A percentile compares a stretch with the other conserved stretches of the same genome.
Conservation (phyloP, 2,797 vertebrate species). For the Sitta carolinensis region DNA sequence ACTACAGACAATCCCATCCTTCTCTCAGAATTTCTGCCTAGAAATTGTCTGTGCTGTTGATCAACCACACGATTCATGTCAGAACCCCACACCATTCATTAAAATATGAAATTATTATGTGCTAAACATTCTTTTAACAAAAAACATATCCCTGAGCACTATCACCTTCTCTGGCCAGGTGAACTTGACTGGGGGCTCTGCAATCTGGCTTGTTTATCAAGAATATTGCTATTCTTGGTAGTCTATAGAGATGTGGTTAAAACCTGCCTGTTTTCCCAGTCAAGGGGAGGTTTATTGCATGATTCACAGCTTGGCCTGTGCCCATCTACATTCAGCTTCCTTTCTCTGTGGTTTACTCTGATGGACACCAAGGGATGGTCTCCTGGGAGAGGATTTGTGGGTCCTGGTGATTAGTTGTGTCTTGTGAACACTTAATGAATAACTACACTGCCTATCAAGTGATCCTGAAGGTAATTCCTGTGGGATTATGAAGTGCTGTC, state of each 20-base stretch:
- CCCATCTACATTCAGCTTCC: neutral
- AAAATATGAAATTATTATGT: neutral
- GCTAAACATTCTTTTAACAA: neutral
- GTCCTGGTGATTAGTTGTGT: neutral
- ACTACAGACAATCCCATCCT: neutral
- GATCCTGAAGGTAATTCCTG: conserved; percentile 19
- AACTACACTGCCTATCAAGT: neutral
- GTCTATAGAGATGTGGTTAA: neutral
- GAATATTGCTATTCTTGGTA: neutral
- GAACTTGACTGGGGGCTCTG: neutral
- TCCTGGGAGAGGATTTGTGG: neutral
- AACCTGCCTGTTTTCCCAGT: neutral
- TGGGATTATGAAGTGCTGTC: conserved; percentile 18
- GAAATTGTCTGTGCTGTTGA: neutral
- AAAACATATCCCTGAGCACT: rapidly evolving
- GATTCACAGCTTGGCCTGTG: neutral
- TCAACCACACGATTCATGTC: neutral
- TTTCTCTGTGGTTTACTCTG: neutral
- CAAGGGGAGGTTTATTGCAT: neutral
- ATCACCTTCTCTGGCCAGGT: neutral
- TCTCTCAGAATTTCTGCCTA: neutral
- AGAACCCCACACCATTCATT: neutral
- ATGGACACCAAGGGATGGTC: neutral
- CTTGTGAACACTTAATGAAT: neutral
- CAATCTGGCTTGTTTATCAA: neutral